phyloP scores from a whole-genome alignment of 2,113 vertebrate species.

The Dissostichus mawsoni region DNA sequence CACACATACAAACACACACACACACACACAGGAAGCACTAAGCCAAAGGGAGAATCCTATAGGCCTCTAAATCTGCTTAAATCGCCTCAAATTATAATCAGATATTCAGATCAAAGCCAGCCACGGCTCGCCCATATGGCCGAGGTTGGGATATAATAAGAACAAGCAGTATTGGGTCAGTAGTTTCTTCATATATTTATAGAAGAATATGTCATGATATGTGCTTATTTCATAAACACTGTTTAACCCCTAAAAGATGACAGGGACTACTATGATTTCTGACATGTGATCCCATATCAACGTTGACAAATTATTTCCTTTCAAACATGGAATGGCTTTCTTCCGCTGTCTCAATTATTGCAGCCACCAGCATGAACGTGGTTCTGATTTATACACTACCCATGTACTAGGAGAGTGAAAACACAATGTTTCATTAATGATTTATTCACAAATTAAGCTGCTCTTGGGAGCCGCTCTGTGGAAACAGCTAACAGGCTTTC shows the following conservation, averaged over 20 bases:
- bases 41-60: conserved; percentile 72
- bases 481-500: conserved; percentile 28
- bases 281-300: conserved; percentile 5
- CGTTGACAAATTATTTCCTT: conserved; percentile 13
- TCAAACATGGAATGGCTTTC: conserved; percentile 18
- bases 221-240: conserved; percentile 3
- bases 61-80: conserved; percentile 77
- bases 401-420: conserved; percentile 46
- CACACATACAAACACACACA: conserved; percentile 6
- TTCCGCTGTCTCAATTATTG: conserved; percentile 14
- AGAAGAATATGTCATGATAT: conserved; percentile 11
- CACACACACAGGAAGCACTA: conserved; percentile 52
- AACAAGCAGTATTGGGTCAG: conserved; percentile 58
- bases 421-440: conserved; percentile 63
- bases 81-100: conserved; percentile 79
- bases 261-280: background rate
- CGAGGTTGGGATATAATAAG: conserved; percentile 69
- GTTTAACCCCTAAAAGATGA: conserved; percentile 10
- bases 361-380: conserved; percentile 5
- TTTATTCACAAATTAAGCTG: conserved; percentile 56
- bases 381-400: conserved; percentile 53
- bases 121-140: conserved; percentile 66
- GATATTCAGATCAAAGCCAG: conserved; percentile 77
- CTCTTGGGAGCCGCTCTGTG: conserved; percentile 28
- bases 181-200: conserved; percentile 30